Evolutionary conservation across 2,888 invertebrate species (phyloP).

Genomic region (Lumbricus terrestris): DNA sequence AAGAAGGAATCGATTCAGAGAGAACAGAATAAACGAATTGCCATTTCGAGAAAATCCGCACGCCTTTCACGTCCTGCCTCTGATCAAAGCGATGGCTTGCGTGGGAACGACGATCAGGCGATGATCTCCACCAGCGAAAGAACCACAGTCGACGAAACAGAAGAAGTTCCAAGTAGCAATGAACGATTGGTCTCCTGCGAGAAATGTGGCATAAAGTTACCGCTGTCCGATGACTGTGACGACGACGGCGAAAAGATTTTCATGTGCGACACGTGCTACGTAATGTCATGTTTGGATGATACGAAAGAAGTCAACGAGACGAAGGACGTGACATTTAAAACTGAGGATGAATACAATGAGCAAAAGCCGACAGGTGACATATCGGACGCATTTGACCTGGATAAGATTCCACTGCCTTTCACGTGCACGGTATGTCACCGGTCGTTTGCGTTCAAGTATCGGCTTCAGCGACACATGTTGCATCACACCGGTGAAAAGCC

Average conservation of each 20-base stretch:
- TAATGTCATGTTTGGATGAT: neutral
- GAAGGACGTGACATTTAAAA: neutral
- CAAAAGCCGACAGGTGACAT: neutral
- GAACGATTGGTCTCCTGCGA: neutral
- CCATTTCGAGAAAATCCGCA: neutral
- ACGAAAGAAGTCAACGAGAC: neutral
- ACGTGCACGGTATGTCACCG: neutral
- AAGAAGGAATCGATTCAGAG: neutral
- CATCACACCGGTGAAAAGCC: neutral
- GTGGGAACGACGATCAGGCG: neutral
- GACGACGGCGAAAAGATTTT: neutral
- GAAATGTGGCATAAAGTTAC: neutral
- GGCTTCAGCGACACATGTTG: neutral
- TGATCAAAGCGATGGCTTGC: neutral
- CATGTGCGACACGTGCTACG: neutral
- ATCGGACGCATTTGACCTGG: neutral
- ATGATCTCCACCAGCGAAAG: neutral
- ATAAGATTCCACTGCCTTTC: neutral
- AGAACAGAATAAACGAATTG: neutral
- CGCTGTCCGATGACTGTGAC: neutral
- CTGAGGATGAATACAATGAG: neutral
- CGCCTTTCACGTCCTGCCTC: neutral
- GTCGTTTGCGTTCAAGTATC: neutral
- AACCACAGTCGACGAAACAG: neutral
- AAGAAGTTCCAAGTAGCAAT: neutral